These are phyloP conservation scores for Neoascia interrupta DNA, from an alignment of 2,888 invertebrate species.

Conservation along the genomic window DNA sequence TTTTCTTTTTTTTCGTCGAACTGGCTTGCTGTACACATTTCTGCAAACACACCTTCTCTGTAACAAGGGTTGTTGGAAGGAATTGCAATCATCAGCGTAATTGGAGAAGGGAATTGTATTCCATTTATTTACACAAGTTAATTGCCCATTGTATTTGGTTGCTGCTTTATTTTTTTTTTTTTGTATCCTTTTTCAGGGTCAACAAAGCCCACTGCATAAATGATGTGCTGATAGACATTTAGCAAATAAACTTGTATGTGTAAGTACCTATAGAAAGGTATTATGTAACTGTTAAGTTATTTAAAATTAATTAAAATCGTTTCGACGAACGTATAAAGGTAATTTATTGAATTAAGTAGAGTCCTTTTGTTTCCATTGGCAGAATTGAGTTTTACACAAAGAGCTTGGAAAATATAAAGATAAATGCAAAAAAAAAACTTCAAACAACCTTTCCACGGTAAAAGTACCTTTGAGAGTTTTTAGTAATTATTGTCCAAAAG, in stretches of 20 bases:
- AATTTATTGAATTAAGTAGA: no score
- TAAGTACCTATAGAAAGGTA: no score
- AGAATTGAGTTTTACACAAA: no score
- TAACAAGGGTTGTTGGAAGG: neutral
- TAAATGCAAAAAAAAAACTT: no score
- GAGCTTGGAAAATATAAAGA: no score
- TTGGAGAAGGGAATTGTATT: slow-evolving; percentile 52
- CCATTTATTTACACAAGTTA: slow-evolving; percentile 55
- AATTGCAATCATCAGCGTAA: slow-evolving; percentile 54
- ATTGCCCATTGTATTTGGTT: slow-evolving; percentile 47
- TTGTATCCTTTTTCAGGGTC: slow-evolving; percentile 24
- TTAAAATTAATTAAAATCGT: no score
- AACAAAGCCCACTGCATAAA: slow-evolving; percentile 2
- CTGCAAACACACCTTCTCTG: slow-evolving; percentile 17
- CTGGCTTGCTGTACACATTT: slow-evolving; percentile 17
- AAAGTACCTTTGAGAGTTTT: no score
- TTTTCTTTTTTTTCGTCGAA: neutral
- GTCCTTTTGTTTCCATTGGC: no score
- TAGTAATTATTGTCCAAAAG: no score
- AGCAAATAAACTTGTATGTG: slow-evolving; percentile 11
- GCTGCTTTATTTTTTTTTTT: neutral
- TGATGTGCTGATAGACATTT: slow-evolving; percentile 14
- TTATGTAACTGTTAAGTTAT: no score
- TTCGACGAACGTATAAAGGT: no score
- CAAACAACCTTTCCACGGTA: no score